These are phyloP conservation scores for Steinernema carpocapsae DNA, from an alignment of 2,888 invertebrate genomes.

Conservation along the genomic window DNA sequence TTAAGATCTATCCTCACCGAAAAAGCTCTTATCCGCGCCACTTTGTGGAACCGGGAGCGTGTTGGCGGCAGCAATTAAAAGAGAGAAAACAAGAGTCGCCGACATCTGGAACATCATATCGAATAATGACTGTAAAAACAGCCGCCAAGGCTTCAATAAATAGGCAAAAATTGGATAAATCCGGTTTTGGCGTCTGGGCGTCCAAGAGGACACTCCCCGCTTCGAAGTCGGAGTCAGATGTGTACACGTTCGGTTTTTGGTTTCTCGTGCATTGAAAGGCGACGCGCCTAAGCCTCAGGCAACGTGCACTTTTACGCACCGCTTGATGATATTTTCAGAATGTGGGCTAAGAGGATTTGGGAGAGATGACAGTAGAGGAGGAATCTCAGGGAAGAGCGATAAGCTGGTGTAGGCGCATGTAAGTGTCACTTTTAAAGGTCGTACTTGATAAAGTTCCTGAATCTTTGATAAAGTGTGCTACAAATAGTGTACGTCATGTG, in stretches of 20 bases:
- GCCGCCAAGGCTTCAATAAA: neutral
- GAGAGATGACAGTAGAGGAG: no score
- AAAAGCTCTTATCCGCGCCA: neutral
- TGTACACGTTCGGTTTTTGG: neutral
- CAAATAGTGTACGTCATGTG: no score
- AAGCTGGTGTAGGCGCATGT: no score
- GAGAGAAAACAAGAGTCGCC: slow-evolving; percentile 3
- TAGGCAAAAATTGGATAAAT: neutral
- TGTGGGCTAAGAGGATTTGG: no score
- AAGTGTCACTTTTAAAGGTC: neutral
- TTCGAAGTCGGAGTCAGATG: neutral
- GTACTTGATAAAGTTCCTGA: neutral
- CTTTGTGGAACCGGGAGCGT: neutral
- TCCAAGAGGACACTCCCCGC: no score
- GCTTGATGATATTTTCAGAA: no score
- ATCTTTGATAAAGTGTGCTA: neutral
- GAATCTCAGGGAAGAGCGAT: no score
- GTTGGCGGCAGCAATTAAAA: neutral
- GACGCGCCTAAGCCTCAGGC: neutral
- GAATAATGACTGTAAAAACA: neutral
- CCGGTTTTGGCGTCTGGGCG: slow-evolving; percentile 7
- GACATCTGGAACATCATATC: neutral
- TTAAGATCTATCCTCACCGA: neutral
- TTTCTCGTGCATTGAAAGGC: neutral
- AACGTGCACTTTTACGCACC: neutral